Evolutionary conservation across 2,888 invertebrate genomes (phyloP).

Genomic region (Phrixothrix hirtus): DNA sequence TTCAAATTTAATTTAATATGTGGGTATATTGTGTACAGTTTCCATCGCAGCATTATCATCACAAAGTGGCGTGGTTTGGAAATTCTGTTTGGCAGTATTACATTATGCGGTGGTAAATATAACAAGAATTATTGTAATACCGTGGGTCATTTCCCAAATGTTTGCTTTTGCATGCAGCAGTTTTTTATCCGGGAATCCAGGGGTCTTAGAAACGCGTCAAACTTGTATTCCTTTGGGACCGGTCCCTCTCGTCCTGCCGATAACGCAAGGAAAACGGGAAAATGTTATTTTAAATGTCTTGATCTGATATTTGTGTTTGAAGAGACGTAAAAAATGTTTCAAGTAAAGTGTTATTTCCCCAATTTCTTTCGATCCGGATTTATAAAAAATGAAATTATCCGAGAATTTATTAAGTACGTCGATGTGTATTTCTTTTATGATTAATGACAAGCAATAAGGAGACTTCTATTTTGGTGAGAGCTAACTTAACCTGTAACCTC

Average conservation of each 20-base stretch:
- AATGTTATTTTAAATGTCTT: conserved; percentile 44
- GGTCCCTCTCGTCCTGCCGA: conserved; percentile 33
- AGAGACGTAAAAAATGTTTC: conserved; percentile 20
- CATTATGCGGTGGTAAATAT: no score
- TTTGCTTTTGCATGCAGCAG: conserved; percentile 49
- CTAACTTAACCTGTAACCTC: conserved; percentile 52
- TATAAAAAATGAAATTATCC: no score
- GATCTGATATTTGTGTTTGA: conserved; percentile 35
- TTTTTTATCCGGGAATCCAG: conserved; percentile 44
- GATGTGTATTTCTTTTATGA: conserved; percentile 8
- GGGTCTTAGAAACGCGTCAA: conserved; percentile 32
- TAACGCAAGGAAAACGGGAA: conserved; percentile 35
- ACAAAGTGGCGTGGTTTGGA: no score
- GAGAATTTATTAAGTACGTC: not conserved
- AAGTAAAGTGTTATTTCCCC: conserved; percentile 11
- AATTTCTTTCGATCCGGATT: not conserved
- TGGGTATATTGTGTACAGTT: no score
- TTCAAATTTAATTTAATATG: no score
- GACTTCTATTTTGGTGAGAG: conserved; percentile 23
- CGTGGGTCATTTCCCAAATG: conserved; percentile 36
- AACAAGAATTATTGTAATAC: conserved; percentile 47
- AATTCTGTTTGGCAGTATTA: no score
- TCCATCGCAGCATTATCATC: no score
- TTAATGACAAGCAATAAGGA: conserved; percentile 25
- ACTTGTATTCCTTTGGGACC: conserved; percentile 29